Evolutionary conservation across 2,888 invertebrate species (phyloP), one percentile per base, ranked within the genome.

Genomic region (Rosalia funebris): DNA sequence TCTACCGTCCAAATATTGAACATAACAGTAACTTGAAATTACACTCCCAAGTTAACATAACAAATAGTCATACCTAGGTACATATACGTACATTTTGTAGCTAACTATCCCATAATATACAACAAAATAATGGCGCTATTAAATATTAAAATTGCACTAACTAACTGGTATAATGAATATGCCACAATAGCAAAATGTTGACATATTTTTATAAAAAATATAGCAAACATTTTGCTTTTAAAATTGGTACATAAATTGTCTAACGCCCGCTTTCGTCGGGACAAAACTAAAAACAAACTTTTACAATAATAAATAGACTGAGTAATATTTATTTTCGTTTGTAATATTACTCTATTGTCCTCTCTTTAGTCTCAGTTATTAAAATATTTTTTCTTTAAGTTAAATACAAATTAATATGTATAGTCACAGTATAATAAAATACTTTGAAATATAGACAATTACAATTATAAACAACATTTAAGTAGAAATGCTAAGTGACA

Each of bases 401-500:
- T 41, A 66, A 68, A 62, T 62, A 62, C 59, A 69, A 73, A 70
- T 65, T 60, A 71, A 70, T 75, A 72, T 75, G 68, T 75, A n/a
- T n/a, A n/a, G n/a, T n/a, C n/a, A 75, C 74, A 75, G 68, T 65
- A 57, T 72, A 68, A 72, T 71, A 70, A 69, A 73, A 66, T 63
- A 63, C 68, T 59, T 66, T 60, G 62, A 64, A 67, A 66, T 68
- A 66, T 63, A 66, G 66, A 71, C 71, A 66, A n/a, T n/a, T n/a
- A n/a, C n/a, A n/a, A n/a, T n/a, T n/a, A n/a, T n/a, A n/a, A n/a
- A n/a, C n/a, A n/a, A 75, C 71, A 70, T 69, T 71, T 74, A 73
- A 72, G 71, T 75, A 74, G 72, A 74, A 75, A 75, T 75, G 73
- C 74, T 75, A 69, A 71, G 65, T 66, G 70, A 67, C 69, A 72